Evolutionary conservation across 2,888 invertebrate genomes (phyloP), one percentile per base, ranked within the genome.

Genomic region (Scaptomyza flava): DNA sequence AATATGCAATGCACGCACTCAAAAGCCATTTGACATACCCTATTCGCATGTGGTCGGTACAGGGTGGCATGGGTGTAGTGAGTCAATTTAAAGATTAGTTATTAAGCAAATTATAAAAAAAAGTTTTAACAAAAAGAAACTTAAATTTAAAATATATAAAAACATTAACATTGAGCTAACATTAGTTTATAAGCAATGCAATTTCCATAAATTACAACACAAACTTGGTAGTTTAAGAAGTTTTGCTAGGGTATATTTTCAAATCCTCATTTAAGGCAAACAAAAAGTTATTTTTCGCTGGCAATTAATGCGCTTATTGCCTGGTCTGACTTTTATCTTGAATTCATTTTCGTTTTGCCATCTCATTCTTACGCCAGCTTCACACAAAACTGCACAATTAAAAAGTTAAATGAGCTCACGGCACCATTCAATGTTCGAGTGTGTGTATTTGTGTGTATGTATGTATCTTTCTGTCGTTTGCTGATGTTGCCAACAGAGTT

Each of bases 371-470:
- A 69, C 68, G 66, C 47, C 59, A 57, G 65, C 72, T 66, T 77
- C 70, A 72, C 71, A 75, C 79, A 73, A 84, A 78, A 68, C 68
- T 78, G 83, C 72, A 81, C 84, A 84, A 89, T 84, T 89, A 88
- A 78, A 85, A 89, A 81, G 85, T 85, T 89, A 84, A 85, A 87
- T 87, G 81, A 79, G 74, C 66, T 87, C 81, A 50, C 45, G 68
- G 73, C 63, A 63, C 72, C 68, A 83, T 76, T 67, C 68, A 68
- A 66, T 65, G 65, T 60, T 14, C 12, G 47, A 41, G 50, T 43
- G 34, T 27, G 6, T 48, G 12, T 45, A 43, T n/a, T 34, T 61
- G 47, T 68, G 52, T 38, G 34, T 48, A 34, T 61, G 27, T 6
- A 56, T 42, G 34, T 42, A 38, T 14, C n/a, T 23, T 14, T 11